Conservation (phyloP, 2,113 vertebrate species). For the Prunella himalayana region DNA sequence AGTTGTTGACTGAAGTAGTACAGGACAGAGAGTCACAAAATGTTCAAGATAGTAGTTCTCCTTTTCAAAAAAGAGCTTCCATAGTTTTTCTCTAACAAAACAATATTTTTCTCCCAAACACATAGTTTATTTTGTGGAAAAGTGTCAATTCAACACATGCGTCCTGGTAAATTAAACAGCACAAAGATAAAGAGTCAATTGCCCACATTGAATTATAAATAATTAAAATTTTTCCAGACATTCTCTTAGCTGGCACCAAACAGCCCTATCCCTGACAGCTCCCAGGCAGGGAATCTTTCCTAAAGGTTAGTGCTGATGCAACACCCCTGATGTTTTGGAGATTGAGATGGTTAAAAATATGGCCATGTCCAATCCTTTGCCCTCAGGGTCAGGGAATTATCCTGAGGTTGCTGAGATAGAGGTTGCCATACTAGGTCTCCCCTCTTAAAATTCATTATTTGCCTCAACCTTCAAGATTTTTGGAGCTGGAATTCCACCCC, state of each 20-base stretch:
- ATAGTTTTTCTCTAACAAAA: not conserved
- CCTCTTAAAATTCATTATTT: not conserved
- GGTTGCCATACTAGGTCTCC: not conserved
- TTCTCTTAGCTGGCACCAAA: not conserved
- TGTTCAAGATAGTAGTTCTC: not conserved
- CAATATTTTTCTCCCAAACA: not conserved
- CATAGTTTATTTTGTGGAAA: fast-evolving
- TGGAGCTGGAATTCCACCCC: not conserved
- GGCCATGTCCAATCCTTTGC: not conserved
- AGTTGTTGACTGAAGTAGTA: not conserved
- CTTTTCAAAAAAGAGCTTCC: not conserved
- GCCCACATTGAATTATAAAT: not conserved
- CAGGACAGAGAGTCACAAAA: not conserved
- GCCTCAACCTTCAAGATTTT: not conserved
- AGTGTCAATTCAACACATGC: fast-evolving
- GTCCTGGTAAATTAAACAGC: not conserved
- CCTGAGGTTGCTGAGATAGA: not conserved
- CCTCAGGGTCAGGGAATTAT: not conserved
- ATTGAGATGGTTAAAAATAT: not conserved
- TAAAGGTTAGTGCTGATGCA: not conserved
- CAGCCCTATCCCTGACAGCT: not conserved
- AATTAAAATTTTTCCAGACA: not conserved
- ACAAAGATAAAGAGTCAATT: not conserved
- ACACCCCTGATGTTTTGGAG: not conserved
- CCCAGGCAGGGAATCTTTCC: not conserved